These are phyloP conservation scores for Tribolium freemani DNA, from an alignment of 2,888 invertebrate genomes.

Conservation along the genomic window DNA sequence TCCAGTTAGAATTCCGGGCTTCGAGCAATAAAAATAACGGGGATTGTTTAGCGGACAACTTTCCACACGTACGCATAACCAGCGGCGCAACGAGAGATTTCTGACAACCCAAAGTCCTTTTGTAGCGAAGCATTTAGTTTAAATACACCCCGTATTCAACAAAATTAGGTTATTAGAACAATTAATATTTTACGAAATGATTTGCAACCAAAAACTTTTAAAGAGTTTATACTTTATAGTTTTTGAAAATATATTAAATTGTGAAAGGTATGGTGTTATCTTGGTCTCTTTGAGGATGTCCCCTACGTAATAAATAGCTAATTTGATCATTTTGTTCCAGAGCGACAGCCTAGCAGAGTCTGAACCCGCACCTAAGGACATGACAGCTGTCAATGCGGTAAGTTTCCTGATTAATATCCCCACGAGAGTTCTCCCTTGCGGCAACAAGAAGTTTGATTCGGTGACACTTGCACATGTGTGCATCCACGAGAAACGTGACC, in stretches of 20 bases:
- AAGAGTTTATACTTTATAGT: too few species aligned
- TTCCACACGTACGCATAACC: slow-evolving; percentile 12
- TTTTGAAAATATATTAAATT: too few species aligned
- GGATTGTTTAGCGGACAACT: slow-evolving; percentile 22
- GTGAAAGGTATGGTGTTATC: background rate
- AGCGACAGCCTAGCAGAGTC: slow-evolving; percentile 67
- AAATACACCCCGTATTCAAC: too few species aligned
- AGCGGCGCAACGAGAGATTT: background rate
- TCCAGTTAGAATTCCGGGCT: slow-evolving; percentile 35
- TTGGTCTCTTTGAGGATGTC: background rate
- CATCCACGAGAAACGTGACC: background rate
- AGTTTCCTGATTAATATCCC: slow-evolving; percentile 63
- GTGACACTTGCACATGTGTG: slow-evolving; percentile 42
- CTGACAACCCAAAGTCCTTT: too few species aligned
- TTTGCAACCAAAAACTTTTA: too few species aligned
- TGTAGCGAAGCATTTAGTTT: too few species aligned
- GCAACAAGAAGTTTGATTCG: slow-evolving; percentile 31
- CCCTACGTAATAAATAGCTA: slow-evolving; percentile 41
- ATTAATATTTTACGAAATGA: too few species aligned
- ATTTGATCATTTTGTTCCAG: slow-evolving; percentile 59
- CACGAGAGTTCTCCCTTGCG: slow-evolving; percentile 12
- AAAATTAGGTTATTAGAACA: too few species aligned
- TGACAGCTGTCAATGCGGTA: slow-evolving; percentile 79
- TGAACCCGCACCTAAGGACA: slow-evolving; percentile 69
- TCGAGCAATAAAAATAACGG: slow-evolving; percentile 33